Conservation (phyloP, 2,113 vertebrate genomes). For the Notarius lentiginosus region DNA sequence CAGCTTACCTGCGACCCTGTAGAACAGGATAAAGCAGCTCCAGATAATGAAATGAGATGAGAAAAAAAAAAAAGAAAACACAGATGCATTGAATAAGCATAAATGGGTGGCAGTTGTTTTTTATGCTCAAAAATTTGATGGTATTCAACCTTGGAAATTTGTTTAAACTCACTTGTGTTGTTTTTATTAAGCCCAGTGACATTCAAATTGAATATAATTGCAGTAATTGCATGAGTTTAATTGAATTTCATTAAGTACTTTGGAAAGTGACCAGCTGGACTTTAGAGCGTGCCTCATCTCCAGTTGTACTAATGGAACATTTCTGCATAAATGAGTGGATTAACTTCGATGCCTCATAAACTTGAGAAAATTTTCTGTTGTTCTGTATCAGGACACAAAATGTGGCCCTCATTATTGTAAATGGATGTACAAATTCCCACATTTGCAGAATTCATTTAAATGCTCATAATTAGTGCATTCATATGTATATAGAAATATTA, state of each 20-base stretch:
- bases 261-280: background rate
- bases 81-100: background rate
- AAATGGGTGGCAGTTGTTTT: background rate
- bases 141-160: background rate
- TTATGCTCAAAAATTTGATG: background rate
- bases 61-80: background rate
- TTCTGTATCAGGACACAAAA: background rate
- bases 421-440: background rate
- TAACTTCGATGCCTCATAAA: background rate
- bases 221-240: background rate
- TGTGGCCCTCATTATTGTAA: conserved; percentile 10
- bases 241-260: background rate
- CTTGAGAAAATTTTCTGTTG: background rate
- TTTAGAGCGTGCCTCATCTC: background rate
- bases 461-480: conserved; percentile 29
- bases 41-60: too few relatives aligned
- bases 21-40: too few relatives aligned
- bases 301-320: background rate
- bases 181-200: background rate
- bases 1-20: too few relatives aligned
- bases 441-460: conserved; percentile 12
- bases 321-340: background rate
- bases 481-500: conserved; percentile 18
- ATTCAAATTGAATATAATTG: background rate
- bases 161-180: background rate